These are phyloP conservation scores for Tupiocoris notatus DNA, from an alignment of 2,888 invertebrate genomes.

Conservation along the genomic window DNA sequence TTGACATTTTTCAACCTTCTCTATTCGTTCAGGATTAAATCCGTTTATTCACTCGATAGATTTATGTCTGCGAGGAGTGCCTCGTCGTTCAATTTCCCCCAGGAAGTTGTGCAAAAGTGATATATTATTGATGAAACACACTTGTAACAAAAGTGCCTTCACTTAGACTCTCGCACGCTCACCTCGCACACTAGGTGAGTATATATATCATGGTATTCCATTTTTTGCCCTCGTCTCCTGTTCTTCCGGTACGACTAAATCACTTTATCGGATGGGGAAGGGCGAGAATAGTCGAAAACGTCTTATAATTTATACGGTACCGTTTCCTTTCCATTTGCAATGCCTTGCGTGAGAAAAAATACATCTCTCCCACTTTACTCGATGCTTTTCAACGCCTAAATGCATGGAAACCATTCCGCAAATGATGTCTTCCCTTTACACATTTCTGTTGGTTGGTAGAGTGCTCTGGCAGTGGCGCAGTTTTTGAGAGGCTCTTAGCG, in stretches of 20 bases:
- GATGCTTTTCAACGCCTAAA: background rate
- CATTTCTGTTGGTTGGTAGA: background rate
- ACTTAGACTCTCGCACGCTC: no score
- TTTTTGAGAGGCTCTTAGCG: background rate
- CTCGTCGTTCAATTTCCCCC: background rate
- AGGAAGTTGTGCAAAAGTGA: background rate
- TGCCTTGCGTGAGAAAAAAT: background rate
- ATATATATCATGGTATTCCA: no score
- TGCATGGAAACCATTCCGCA: background rate
- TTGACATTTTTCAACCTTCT: no score
- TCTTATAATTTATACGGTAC: conserved; percentile 2
- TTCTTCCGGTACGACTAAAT: background rate
- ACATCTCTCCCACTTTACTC: background rate
- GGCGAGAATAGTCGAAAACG: background rate
- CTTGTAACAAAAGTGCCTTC: background rate
- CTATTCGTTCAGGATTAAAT: no score
- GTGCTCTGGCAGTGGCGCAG: background rate
- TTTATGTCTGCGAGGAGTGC: background rate
- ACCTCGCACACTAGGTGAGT: no score
- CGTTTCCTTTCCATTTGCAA: conserved; percentile 24
- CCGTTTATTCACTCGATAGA: background rate
- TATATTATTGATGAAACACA: background rate
- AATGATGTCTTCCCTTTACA: background rate
- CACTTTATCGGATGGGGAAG: background rate
- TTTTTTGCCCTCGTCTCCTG: background rate